Percentiles rank a stretch among this genome's conserved stretches.
Evolutionary conservation across 2,113 vertebrate genomes (phyloP).

Genomic region (Prunella fulvescens): DNA sequence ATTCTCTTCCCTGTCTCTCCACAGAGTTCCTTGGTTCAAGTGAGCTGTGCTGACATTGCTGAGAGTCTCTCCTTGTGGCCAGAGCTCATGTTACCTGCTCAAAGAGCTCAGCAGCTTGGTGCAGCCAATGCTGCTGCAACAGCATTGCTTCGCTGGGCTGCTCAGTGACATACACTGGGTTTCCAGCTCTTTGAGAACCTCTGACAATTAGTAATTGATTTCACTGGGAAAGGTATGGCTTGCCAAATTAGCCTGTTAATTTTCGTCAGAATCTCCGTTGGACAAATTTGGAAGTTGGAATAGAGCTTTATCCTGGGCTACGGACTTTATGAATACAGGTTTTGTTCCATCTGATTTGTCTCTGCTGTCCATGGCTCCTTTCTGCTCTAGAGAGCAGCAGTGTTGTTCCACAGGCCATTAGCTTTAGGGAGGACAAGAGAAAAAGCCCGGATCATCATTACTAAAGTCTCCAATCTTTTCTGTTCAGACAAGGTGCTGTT

Average conservation of each 20-base stretch:
- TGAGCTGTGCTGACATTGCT: background rate
- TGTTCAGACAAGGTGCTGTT: background rate
- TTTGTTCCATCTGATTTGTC: background rate
- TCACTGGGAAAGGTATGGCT: background rate
- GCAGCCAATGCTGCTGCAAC: accelerated
- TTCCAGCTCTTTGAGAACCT: background rate
- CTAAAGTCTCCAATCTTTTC: background rate
- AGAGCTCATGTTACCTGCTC: background rate
- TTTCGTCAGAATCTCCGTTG: background rate
- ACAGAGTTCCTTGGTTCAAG: background rate
- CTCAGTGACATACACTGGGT: background rate
- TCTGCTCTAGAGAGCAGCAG: background rate
- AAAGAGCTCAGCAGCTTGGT: background rate
- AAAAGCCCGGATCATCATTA: background rate
- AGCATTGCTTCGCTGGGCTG: background rate
- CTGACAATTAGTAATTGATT: background rate
- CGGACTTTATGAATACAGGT: background rate
- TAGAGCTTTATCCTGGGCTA: background rate
- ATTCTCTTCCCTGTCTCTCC: background rate
- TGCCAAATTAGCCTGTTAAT: background rate
- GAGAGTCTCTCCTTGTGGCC: background rate
- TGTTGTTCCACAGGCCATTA: background rate
- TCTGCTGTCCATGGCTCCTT: background rate
- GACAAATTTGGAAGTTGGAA: background rate
- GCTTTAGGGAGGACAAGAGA: background rate